phyloP scores from a whole-genome alignment of 2,113 vertebrate genomes.

The Mandrillus leucophaeus region DNA sequence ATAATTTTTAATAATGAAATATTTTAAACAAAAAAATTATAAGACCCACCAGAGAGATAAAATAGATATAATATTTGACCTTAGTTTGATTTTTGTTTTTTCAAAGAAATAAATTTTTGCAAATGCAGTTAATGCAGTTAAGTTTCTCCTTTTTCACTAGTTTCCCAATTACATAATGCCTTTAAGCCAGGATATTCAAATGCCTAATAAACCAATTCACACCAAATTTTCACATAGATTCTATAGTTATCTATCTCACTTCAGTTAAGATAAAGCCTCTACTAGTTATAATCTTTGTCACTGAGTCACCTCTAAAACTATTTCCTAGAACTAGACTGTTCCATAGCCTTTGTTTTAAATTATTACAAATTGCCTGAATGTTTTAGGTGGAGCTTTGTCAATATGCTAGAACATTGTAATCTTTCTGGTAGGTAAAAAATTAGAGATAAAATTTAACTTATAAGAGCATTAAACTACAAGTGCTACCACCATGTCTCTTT shows the following conservation, averaged over 20 bases:
- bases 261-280: background rate
- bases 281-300: background rate
- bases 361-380: background rate
- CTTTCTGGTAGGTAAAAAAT: background rate
- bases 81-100: background rate
- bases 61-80: background rate
- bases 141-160: background rate
- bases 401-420: background rate
- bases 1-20: background rate
- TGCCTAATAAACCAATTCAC: background rate
- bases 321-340: background rate
- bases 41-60: background rate
- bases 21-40: slow-evolving; percentile 39
- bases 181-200: background rate
- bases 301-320: background rate
- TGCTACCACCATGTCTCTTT: background rate
- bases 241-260: background rate
- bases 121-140: background rate
- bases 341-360: background rate
- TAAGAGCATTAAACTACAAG: background rate
- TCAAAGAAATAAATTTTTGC: background rate
- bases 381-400: background rate
- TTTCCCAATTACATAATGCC: background rate
- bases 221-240: background rate
- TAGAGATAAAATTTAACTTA: background rate